Evolutionary conservation across 2,888 invertebrate species (phyloP), one percentile per base, ranked within the genome.

Genomic region (Ornithoptera priamus): DNA sequence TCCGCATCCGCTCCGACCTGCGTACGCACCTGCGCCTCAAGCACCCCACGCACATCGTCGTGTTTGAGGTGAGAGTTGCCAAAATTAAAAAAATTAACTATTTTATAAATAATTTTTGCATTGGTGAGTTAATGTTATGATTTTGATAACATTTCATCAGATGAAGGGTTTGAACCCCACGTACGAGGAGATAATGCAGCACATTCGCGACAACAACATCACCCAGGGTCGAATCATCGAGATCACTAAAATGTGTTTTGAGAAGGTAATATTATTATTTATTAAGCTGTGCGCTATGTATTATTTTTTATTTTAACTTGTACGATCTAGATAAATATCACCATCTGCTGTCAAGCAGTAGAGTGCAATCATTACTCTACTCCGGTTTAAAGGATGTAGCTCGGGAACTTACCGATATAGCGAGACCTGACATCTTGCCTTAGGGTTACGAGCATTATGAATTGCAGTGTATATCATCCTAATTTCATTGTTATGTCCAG

Each of bases 191-290:
- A 80, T 90, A 0, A 74, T 85, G 76, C 77, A 80, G 20, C 76
- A 81, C 0, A 73, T 92, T 0, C 72, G 76, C 0, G 58, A 70
- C 0, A 84, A 89, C 75, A 84, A 85, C 36, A 86, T 92, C 18
- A 73, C 80, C 0, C 81, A 78, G 4, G 86, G 89, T 12, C 84
- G 84, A 53, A 79, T 92, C 8, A 78, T 89, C 0, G 89, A 90
- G 50, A 83, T 92, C 56, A 86, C 83, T 7, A 85, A 87, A 70
- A 86, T 92, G 72, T 85, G 89, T 0, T 90, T 90, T 39, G 56
- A 81, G 0, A 87, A 89, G 88, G 92, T 89, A 76, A 42, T 18
- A 50, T 24, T 39, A 39, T 10, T 39, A 39, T 39, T 39, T 39
- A 39, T 0, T 39, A 8, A 39, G 39, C 8, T 39, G 8, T 39